Base-by-base conservation (phyloP, 2,888 invertebrate genomes). In the Nemotelus nigrinus region DNA sequence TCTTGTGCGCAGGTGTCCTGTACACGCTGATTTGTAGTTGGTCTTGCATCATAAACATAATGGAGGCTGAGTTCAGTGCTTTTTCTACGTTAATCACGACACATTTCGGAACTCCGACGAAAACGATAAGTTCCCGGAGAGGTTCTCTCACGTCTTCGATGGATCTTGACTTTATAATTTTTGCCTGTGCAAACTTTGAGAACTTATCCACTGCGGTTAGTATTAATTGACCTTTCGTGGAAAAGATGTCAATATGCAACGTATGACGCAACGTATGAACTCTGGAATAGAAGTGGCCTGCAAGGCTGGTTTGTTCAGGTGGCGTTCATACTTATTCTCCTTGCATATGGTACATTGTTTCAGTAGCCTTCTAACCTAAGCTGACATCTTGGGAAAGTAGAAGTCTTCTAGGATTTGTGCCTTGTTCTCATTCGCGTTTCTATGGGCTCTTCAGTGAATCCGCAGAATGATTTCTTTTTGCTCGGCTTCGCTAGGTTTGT, bases 61-160 rank as follows among this genome's bases (percentile, higher is more conserved):
- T 25, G 25, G 25, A 25, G 25, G 25, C 25, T 25, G 25, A 77
- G 55, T 77, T 78, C 5, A 79, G 60, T 1, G 79, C 76, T 67
- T 78, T 79, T 65, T 80, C 79, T 41, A 79, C 80, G 57, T 81
- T 78, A n/a, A 80, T 78, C 1, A 80, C 80, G n/a, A 81, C 50
- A 43, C 48, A 57, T 77, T 80, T 78, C 7, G 80, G 81, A 39
- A 80, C 77, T 10, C 80, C 58, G 45, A 76, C 80, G 25, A 68
- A 74, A 39, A 78, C 76, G 3, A 80, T 70, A 2, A 81, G 60
- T 25, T 80, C 75, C 50, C 80, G 57, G 39, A 81, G 43, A 3
- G 78, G 78, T 65, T 60, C 39, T 74, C 77, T 78, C 6, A 80
- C 67, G 53, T 80, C 71, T 58, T 78, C 64, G 3, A 78, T 68